phyloP scores from a whole-genome alignment of 1,140 invertebrate species.

The Sipha flava region DNA sequence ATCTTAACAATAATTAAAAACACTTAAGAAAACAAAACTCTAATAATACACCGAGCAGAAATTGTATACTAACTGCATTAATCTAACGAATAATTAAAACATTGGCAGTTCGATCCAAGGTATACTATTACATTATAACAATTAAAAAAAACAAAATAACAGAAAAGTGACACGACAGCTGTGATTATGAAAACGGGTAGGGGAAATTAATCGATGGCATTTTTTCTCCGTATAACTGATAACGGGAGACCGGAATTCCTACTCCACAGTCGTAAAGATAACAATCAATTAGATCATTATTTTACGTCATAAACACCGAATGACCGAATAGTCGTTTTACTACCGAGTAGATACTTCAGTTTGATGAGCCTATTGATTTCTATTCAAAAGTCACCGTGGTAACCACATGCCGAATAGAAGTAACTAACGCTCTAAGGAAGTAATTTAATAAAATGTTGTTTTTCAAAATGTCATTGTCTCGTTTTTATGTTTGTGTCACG shows the following conservation, averaged over 20 bases:
- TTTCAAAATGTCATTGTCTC: too few species aligned
- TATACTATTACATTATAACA: background rate
- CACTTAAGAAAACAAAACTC: too few species aligned
- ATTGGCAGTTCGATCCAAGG: too few species aligned
- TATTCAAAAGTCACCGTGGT: background rate
- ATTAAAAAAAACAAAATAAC: background rate
- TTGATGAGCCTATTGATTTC: background rate
- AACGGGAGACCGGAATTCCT: too few species aligned
- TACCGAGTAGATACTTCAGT: background rate
- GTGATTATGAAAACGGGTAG: background rate
- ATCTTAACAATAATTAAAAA: background rate
- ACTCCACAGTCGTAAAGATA: background rate
- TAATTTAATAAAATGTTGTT: too few species aligned
- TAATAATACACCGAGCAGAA: too few species aligned
- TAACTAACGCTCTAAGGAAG: too few species aligned
- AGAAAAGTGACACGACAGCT: background rate
- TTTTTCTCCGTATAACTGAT: background rate
- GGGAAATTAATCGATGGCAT: background rate
- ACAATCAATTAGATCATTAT: background rate
- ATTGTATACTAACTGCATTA: too few species aligned
- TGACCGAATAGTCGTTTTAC: background rate
- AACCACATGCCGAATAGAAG: background rate
- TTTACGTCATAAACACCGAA: background rate
- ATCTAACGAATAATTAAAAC: too few species aligned
- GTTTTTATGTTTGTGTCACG: background rate